phyloP scores from a whole-genome alignment of 1,140 invertebrate genomes.

The Phymorhynchus buccinoides region DNA sequence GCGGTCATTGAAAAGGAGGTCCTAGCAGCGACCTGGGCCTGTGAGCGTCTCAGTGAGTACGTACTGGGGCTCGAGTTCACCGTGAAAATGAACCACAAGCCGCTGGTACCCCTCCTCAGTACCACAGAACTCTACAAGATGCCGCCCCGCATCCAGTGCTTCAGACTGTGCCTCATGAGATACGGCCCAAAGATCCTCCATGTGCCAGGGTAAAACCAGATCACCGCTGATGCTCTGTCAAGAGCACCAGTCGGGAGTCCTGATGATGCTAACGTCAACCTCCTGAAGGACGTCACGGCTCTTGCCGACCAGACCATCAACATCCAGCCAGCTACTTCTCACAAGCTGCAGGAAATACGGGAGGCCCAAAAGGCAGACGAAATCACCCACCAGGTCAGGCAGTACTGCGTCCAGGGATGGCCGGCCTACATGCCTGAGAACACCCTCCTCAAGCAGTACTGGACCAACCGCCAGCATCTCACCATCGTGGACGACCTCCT shows the following conservation, averaged over 20 bases:
- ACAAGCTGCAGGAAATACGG: constrained; percentile 1
- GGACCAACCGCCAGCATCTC: constrained; percentile 28
- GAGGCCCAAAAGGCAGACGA: constrained; percentile 7
- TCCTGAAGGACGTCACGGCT: constrained; percentile 9
- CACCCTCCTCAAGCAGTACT: neutral
- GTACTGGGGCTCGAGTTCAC: constrained; percentile 68
- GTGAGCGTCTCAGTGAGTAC: constrained; percentile 76
- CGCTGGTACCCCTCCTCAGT: constrained; percentile 58
- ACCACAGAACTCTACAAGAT: constrained; percentile 40
- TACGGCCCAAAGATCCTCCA: constrained; percentile 41
- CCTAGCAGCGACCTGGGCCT: constrained; percentile 74
- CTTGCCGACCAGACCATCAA: constrained; percentile 7
- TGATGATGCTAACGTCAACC: neutral
- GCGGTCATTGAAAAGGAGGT: constrained; percentile 76
- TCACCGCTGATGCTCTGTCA: constrained; percentile 49
- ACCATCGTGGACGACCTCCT: constrained; percentile 6
- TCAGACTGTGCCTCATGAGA: constrained; percentile 46
- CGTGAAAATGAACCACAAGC: constrained; percentile 67
- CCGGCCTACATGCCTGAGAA: constrained; percentile 17
- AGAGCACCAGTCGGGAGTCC: constrained; percentile 18
- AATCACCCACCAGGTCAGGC: neutral
- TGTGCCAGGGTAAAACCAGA: constrained; percentile 47
- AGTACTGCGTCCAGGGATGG: constrained; percentile 14
- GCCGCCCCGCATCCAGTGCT: constrained; percentile 47
- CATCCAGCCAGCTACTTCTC: neutral